phyloP scores from a whole-genome alignment of 2,888 invertebrate genomes.

The Melinaea menophilus region DNA sequence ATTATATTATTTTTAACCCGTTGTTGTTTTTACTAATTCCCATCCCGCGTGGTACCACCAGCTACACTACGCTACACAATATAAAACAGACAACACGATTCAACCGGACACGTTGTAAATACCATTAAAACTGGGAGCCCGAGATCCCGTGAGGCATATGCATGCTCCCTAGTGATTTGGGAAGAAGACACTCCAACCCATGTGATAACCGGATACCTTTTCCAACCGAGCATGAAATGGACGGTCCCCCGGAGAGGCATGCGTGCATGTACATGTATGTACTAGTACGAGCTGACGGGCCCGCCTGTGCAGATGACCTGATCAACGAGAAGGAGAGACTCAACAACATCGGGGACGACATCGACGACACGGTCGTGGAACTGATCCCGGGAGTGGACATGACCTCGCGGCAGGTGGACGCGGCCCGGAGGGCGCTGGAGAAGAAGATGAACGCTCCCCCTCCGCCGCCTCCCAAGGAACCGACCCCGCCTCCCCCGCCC shows the following conservation, averaged over 20 bases:
- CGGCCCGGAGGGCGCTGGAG: constrained; percentile 19
- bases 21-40: constrained; percentile 70
- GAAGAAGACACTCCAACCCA: constrained; percentile 18
- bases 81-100: constrained; percentile 20
- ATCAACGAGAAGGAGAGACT: constrained; percentile 93
- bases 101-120: constrained; percentile 14
- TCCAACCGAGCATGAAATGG: neutral
- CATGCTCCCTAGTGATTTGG: neutral
- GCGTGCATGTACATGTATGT: constrained; percentile 27
- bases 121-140: neutral
- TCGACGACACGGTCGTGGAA: constrained; percentile 96
- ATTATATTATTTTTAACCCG: constrained; percentile 75
- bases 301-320: constrained; percentile 85
- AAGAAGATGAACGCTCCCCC: constrained; percentile 26
- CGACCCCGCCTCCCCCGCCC: constrained; percentile 34
- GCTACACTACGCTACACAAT: constrained; percentile 40
- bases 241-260: constrained; percentile 30
- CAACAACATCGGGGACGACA: constrained; percentile 94
- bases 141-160: neutral
- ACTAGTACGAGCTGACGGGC: constrained; percentile 30
- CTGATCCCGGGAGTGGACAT: constrained; percentile 80
- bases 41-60: constrained; percentile 66
- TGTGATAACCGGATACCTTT: constrained; percentile 9
- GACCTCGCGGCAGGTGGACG: constrained; percentile 34
- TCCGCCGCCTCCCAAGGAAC: constrained; percentile 35